Base-by-base conservation (phyloP, 2,888 invertebrate species). In the Thymelicus sylvestris region DNA sequence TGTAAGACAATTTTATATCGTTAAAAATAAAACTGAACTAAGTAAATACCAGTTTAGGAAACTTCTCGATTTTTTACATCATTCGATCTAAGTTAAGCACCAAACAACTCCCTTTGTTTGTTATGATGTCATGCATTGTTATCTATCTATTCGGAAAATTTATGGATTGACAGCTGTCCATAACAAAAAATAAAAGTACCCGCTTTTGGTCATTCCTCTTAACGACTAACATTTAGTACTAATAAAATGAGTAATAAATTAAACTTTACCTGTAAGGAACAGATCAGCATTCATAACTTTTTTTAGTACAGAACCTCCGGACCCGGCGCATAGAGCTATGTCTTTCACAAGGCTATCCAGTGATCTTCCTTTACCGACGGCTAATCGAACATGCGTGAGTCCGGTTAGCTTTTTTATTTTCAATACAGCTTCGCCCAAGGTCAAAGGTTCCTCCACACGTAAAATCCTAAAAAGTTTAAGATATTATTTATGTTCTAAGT, bases 321-420 rank as follows among this genome's bases (percentile, higher is more conserved):
- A 97, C 0, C 99, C 99, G 41, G 98, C 98, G 86, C 98, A 98
- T 1, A 98, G 90, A 0, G 97, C 99, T 6, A 98, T 95, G 0
- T 94, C 95, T 39, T 86, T 84, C 2, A 97, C 93, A 7, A 80
- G 76, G 50, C 95, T 93, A 84, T 87, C 76, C 87, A 94, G 74
- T 41, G 76, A 72, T 75, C 83, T 88, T 6, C 85, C 88, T 76
- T 80, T 89, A 6, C 95, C 97, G 57, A 96, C 79, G 6, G 97
- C 98, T 44, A 98, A 87, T 76, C 98, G 95, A 12, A 98, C 94
- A 84, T 97, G 94, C 0, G 94, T 83, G 44, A 97, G 85, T 0
- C 95, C 95, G 39, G 97, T 96, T 72, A 96, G 95, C 65, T 92
- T 86, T 86, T 98, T 98, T 0, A 98, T 94, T 63, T 86, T 87